Evolutionary conservation across 1,140 invertebrate species (phyloP), one percentile per base, ranked within the genome.

Genomic region (Drosophila sulfurigaster): DNA sequence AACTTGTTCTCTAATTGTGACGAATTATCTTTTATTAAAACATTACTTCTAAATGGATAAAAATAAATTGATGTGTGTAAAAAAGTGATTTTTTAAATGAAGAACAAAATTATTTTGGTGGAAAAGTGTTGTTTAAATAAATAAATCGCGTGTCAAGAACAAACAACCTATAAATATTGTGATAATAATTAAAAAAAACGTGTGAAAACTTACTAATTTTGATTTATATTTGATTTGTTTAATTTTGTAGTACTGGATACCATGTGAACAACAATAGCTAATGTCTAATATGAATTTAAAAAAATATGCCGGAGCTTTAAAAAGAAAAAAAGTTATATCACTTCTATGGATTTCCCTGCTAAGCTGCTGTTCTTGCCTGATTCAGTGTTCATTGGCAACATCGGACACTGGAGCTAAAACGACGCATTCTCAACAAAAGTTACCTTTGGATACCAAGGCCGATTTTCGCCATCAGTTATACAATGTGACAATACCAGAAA

Each of bases 401-500:
- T 38, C 10, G 43, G 43, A 64, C 52, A 32, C 70, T 41, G 85
- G 70, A 41, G 35, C 28, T 54, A 72, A 79, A 70, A 48, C 30
- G 30, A n/a, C 54, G 15, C 32, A 28, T 3, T 49, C 25, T 45
- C 16, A 67, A 41, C 20, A 45, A 7, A 72, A 66, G 4, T 20
- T 46, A 65, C 51, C 58, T 59, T 64, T 48, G 28, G 63, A 75
- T 30, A 60, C 54, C 32, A 74, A 62, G 20, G 20, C 51, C 2
- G 41, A 75, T n/a, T 99, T 99, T 93, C 95, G 96, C 1, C 94
- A 95, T 62, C 77, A 93, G 3, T 87, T 94, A 0, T 99, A 99
- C 95, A 99, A 99, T 94, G 97, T 96, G 74, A 97, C 96, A 78
- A 97, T 99, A 78, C 95, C 96, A 6, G 98, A 99, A 93, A 99